These are phyloP conservation scores for Seira ritae DNA, from an alignment of 2,888 invertebrate genomes.

Conservation along the genomic window DNA sequence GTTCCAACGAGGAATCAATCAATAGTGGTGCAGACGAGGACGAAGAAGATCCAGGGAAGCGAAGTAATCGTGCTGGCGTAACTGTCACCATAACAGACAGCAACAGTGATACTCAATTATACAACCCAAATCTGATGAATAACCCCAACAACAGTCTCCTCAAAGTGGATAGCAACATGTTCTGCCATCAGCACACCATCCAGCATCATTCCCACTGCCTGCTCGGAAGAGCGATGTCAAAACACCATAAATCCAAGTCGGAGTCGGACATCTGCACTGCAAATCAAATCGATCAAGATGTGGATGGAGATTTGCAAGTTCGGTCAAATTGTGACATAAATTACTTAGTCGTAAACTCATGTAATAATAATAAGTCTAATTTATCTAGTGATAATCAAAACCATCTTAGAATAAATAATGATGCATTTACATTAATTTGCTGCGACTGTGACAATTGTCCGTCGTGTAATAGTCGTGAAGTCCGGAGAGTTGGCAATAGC, in stretches of 20 bases:
- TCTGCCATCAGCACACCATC: constrained; percentile 2
- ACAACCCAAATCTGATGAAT: neutral
- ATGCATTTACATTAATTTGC: constrained; percentile 28
- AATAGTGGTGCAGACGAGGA: constrained; percentile 17
- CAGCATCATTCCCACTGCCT: constrained; percentile 10
- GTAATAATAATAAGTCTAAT: constrained; percentile 10
- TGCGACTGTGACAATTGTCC: constrained; percentile 10
- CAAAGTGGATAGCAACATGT: constrained; percentile 8
- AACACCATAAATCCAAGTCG: constrained; percentile 53
- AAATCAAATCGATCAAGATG: constrained; percentile 16
- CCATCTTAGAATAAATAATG: neutral
- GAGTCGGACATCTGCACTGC: constrained; percentile 53
- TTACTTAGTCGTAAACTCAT: constrained; percentile 30
- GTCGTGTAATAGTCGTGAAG: constrained; percentile 18
- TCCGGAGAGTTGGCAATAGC: constrained; percentile 13
- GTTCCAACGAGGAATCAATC: constrained; percentile 11
- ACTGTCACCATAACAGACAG: constrained; percentile 58
- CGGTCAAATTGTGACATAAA: constrained; percentile 55
- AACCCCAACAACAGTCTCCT: constrained; percentile 23
- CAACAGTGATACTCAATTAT: constrained; percentile 42
- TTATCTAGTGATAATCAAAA: constrained; percentile 19
- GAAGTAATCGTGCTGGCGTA: constrained; percentile 28
- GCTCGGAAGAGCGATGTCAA: neutral
- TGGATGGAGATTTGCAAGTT: constrained; percentile 27
- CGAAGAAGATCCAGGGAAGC: neutral